Evolutionary conservation across 2,888 invertebrate genomes (phyloP).

Genomic region (Phortica okadai): DNA sequence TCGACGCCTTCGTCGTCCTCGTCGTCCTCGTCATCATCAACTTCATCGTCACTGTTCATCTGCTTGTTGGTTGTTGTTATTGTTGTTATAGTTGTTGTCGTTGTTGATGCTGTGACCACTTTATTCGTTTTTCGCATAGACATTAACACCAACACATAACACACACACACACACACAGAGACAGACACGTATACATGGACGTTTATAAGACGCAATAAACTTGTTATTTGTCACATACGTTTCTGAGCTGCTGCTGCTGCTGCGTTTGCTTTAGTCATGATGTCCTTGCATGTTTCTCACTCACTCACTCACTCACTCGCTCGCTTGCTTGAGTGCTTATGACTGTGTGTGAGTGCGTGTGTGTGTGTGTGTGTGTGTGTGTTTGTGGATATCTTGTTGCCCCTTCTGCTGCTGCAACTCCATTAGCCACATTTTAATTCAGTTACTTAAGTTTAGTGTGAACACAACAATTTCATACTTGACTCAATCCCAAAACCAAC

Average conservation of each 20-base stretch:
- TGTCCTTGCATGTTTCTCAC: constrained; percentile 7
- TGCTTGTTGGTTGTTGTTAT: background rate
- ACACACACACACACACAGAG: constrained; percentile 30
- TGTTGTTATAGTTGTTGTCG: constrained; percentile 8
- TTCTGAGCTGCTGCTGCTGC: background rate
- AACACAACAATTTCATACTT: constrained; percentile 67
- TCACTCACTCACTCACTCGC: constrained; percentile 8
- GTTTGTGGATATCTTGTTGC: too few relatives aligned
- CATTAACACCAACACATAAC: constrained; percentile 42
- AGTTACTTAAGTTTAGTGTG: constrained; percentile 71
- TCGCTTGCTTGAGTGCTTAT: constrained; percentile 19
- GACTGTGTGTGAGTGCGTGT: constrained; percentile 27
- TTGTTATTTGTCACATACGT: constrained; percentile 18
- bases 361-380: constrained; percentile 53
- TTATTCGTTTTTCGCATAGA: constrained; percentile 38
- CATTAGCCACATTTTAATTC: constrained; percentile 69
- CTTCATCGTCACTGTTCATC: background rate
- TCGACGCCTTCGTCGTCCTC: background rate
- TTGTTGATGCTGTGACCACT: constrained; percentile 15
- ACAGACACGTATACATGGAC: constrained; percentile 1
- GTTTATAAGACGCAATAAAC: constrained; percentile 6
- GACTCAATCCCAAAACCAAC: constrained; percentile 34
- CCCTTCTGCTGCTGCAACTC: constrained; percentile 56
- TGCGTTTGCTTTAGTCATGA: background rate
- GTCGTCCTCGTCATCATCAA: background rate